Base-by-base conservation (phyloP, 2,888 invertebrate genomes). In the Stenodema calcarata region DNA sequence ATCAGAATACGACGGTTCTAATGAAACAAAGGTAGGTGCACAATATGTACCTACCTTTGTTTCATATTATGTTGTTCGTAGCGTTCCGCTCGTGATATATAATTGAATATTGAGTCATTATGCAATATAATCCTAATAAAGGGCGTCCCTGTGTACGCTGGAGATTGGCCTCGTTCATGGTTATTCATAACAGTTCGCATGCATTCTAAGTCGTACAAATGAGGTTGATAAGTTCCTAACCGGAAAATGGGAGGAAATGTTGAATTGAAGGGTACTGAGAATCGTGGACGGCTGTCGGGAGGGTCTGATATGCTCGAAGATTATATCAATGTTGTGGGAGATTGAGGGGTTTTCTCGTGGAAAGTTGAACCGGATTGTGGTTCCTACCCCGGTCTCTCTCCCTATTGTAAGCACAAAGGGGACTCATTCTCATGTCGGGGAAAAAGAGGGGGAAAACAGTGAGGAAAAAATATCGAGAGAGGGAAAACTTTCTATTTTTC, bases 321-420 rank as follows among this genome's bases (percentile, higher is more conserved):
- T 30, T 27, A 80, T 80, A 80, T 80, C 80, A 80, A 80, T 47
- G 80, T 80, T 80, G 80, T 80, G 80, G 54, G 50, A 80, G 80
- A 54, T 80, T 50, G 54, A 54, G 23, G 62, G 80, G 16, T 50
- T 80, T 54, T 54, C 28, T 80, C 80, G 80, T 44, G 50, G 50
- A 54, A 78, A 78, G 78, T 27, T 30, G 80, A 80, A 80, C 54
- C 80, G 14, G 80, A 80, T 80, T 80, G 78, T 41, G 78, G 47
- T 23, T 18, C 62, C 23, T n/a, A 1, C 54, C 54, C 18, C 11
- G 16, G 16, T 28, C 73, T 14, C 35, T 75, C 18, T 30, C 28
- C 73, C 30, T 23, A 27, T 35, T 35, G 14, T 1, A 12, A 27
- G 23, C 23, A 62, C 18, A 62, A 23, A 23, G 23, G 6, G 27